Evolutionary conservation across 2,888 invertebrate genomes (phyloP), one percentile per base, ranked within the genome.

Genomic region (Cataglyphis livida): DNA sequence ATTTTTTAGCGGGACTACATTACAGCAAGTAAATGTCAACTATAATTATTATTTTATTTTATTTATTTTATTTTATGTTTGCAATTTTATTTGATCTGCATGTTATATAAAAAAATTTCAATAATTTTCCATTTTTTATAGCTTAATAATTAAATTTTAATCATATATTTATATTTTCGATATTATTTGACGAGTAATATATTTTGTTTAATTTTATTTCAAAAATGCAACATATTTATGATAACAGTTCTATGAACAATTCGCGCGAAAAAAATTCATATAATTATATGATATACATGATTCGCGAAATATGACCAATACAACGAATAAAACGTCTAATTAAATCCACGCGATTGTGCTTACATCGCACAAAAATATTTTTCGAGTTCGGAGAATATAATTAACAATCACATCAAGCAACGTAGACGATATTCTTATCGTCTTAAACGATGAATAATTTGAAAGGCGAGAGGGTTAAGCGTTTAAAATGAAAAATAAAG

Each of bases 401-500:
- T 71, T 71, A 57, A 71, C 59, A 71, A n/a, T 51, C 18, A 10
- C 41, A 57, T 70, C 21, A 28, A 28, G 38, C 68, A 28, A 75
- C 61, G 48, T 71, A 4, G 9, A n/a, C 12, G 18, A 44, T 48
- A 66, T 28, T 38, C 25, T 41, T 57, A 71, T 71, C 59, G 44
- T 18, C 12, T 28, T 0, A 21, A 41, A 15, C 38, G 68, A 57
- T 44, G 21, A 51, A 28, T 32, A 44, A 78, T 32, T 78, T 4
- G 44, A 68, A 9, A 74, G 41, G 10, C 57, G 59, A 61, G 61
- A 76, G 48, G 59, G 65, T 76, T 48, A 70, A 48, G 61, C 71
- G 81, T 74, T 74, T 10, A 74, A 62, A 64, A 57, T 82, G 54
- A 73, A 74, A 71, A 76, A 62, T 76, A 61, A 87, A 75, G 57